These are phyloP conservation scores for Microctenopoma stevenorrisi DNA, from an alignment of 2,797 vertebrate species.

Conservation along the genomic window DNA sequence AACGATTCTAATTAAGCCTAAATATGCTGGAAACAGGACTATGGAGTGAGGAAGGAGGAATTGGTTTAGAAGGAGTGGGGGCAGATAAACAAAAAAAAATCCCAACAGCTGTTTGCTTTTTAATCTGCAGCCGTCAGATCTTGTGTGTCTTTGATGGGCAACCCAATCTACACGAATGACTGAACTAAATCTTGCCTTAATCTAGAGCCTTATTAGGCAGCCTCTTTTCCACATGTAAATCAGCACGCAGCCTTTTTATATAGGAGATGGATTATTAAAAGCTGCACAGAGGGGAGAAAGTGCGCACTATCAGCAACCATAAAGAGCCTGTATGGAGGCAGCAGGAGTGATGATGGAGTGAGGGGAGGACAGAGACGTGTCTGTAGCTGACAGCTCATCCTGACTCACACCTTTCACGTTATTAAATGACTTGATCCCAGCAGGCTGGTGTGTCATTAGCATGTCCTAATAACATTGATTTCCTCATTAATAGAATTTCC, in stretches of 20 bases:
- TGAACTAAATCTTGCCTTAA: constrained; percentile 93
- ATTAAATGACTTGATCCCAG: constrained; percentile 80
- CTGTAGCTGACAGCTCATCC: constrained; percentile 74
- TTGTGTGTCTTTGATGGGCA: constrained; percentile 89
- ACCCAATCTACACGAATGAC: constrained; percentile 89
- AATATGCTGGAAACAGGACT: constrained; percentile 8
- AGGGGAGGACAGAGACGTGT: constrained; percentile 50
- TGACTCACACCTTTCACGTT: constrained; percentile 60
- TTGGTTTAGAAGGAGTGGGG: background rate
- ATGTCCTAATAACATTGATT: constrained; percentile 87
- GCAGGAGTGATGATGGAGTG: constrained; percentile 61
- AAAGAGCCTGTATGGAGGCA: constrained; percentile 44
- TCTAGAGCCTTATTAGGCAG: constrained; percentile 90
- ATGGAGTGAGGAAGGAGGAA: background rate
- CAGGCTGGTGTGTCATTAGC: constrained; percentile 80
- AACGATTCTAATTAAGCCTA: constrained; percentile 5
- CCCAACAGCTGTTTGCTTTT: constrained; percentile 90
- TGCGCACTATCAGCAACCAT: constrained; percentile 59
- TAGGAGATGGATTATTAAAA: constrained; percentile 87
- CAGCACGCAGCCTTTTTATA: constrained; percentile 85
- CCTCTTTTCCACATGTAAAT: constrained; percentile 89
- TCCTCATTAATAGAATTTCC: constrained; percentile 86
- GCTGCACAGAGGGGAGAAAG: constrained; percentile 45
- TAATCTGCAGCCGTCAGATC: constrained; percentile 91
- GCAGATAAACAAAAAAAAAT: constrained; percentile 78